phyloP scores from a whole-genome alignment of 1,140 invertebrate genomes.

The Papilio polyxenes region DNA sequence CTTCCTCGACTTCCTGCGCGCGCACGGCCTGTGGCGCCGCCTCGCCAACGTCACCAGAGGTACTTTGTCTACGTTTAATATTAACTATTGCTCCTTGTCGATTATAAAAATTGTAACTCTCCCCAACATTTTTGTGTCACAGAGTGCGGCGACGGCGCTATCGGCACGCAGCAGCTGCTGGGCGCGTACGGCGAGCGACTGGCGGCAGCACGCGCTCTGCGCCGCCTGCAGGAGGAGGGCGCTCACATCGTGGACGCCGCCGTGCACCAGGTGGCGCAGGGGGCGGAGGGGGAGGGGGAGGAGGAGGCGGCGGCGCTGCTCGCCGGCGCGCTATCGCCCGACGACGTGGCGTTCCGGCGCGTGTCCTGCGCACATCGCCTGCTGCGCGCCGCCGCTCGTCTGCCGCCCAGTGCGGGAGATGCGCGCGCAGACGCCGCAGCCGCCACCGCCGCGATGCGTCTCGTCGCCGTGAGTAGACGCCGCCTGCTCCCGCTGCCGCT shows the following conservation, averaged over 20 bases:
- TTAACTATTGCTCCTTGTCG: not conserved
- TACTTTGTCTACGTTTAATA: slow-evolving; percentile 61
- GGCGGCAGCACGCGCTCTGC: slow-evolving; percentile 86
- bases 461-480: too few species aligned
- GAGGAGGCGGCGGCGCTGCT: slow-evolving; percentile 53
- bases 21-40: slow-evolving; percentile 86
- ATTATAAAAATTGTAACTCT: not conserved
- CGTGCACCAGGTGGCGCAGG: slow-evolving; percentile 76
- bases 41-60: slow-evolving; percentile 86
- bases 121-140: slow-evolving; percentile 55
- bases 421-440: too few species aligned
- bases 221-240: slow-evolving; percentile 81
- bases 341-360: slow-evolving; percentile 66
- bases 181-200: slow-evolving; percentile 89
- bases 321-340: slow-evolving; percentile 61
- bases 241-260: slow-evolving; percentile 65
- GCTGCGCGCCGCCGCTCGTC: too few species aligned
- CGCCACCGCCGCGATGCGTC: too few species aligned
- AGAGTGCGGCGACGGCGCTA: slow-evolving; percentile 85
- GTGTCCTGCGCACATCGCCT: slow-evolving; percentile 48
- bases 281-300: slow-evolving; percentile 48
- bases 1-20: slow-evolving; percentile 89
- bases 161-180: slow-evolving; percentile 87
- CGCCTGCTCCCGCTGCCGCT: too few species aligned
- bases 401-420: too few species aligned